Percentiles rank a stretch among this genome's conserved stretches.
Evolutionary conservation across 2,113 vertebrate species (phyloP).

Genomic region (Fregetta grallaria): DNA sequence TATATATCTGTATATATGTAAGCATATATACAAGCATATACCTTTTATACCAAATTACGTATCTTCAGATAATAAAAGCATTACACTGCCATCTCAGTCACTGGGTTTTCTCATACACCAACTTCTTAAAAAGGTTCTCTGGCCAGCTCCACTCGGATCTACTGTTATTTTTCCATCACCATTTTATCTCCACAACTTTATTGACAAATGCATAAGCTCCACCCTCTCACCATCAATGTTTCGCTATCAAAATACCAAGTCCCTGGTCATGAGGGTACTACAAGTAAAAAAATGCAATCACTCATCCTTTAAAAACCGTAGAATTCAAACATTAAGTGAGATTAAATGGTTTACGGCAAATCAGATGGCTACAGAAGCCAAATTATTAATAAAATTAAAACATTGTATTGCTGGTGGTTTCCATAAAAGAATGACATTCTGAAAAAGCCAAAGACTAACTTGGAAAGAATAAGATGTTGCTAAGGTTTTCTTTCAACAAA

Average conservation of each 20-base stretch:
- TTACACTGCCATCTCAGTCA: not conserved
- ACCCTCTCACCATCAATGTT: not conserved
- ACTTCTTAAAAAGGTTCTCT: not conserved
- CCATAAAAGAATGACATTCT: not conserved
- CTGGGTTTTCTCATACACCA: not conserved
- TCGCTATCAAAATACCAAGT: not conserved
- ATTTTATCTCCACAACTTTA: not conserved
- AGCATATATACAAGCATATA: no score
- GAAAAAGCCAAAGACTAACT: not conserved
- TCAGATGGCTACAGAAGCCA: not conserved
- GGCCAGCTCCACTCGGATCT: not conserved
- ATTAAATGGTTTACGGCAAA: not conserved
- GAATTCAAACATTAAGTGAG: not conserved
- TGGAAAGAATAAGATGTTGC: not conserved
- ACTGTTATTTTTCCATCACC: not conserved
- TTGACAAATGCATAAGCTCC: not conserved
- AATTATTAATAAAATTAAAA: not conserved
- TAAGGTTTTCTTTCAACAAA: not conserved
- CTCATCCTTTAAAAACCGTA: not conserved
- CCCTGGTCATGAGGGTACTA: not conserved
- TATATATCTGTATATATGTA: no score
- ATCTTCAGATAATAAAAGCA: not conserved
- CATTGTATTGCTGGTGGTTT: not conserved
- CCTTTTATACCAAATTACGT: no score
- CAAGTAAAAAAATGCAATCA: not conserved